These are phyloP conservation scores for Drosophila eohydei DNA, from an alignment of 2,888 invertebrate genomes.

Conservation along the genomic window DNA sequence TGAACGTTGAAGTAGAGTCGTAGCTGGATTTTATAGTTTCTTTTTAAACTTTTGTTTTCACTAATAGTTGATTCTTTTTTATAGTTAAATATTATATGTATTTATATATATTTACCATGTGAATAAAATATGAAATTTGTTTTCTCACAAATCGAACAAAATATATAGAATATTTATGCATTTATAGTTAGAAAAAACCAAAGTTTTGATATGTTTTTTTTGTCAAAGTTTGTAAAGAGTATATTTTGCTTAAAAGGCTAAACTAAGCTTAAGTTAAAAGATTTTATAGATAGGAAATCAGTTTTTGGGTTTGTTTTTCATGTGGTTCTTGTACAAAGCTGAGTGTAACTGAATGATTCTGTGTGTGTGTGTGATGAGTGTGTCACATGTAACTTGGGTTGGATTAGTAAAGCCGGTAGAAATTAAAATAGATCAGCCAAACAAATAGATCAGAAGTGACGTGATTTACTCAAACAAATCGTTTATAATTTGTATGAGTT, in stretches of 20 bases:
- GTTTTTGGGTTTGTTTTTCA: background rate
- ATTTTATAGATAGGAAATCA: slow-evolving; percentile 40
- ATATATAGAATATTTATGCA: slow-evolving; percentile 17
- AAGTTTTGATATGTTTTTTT: slow-evolving; percentile 22
- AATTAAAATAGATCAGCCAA: slow-evolving; percentile 19
- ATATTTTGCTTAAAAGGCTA: slow-evolving; percentile 59
- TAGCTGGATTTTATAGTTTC: slow-evolving; percentile 32
- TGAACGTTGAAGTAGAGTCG: slow-evolving; percentile 40
- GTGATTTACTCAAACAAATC: background rate
- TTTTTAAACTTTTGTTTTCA: slow-evolving; percentile 14
- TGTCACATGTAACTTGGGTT: slow-evolving; percentile 22
- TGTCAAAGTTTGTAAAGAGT: slow-evolving; percentile 38
- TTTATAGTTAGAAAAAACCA: slow-evolving; percentile 6
- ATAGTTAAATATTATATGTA: slow-evolving; percentile 21
- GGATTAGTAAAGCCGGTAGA: slow-evolving; percentile 25
- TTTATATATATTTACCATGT: slow-evolving; percentile 31
- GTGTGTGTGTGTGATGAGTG: slow-evolving; percentile 19
- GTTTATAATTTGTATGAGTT: background rate
- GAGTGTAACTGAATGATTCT: slow-evolving; percentile 42
- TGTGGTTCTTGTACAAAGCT: slow-evolving; percentile 20
- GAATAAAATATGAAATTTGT: slow-evolving; percentile 20
- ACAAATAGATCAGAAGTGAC: slow-evolving; percentile 1
- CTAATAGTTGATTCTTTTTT: slow-evolving; percentile 9
- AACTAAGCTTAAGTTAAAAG: slow-evolving; percentile 62
- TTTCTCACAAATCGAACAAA: slow-evolving; percentile 32